Evolutionary conservation across 2,888 invertebrate species (phyloP), one percentile per base, ranked within the genome.

Genomic region (Synanthedon vespiformis): DNA sequence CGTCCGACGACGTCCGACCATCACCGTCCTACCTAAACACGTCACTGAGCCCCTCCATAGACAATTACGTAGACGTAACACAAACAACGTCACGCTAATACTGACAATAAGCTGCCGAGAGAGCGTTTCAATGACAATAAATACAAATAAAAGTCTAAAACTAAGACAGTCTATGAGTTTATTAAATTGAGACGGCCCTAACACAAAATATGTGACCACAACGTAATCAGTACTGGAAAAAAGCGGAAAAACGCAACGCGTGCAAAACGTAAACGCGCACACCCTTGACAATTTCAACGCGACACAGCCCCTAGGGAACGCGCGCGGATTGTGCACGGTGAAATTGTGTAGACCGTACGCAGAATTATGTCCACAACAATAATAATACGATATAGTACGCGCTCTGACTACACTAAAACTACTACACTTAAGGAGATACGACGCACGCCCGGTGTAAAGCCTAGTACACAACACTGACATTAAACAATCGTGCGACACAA

Each of bases 181-280:
- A 70, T 61, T 67, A 70, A 63, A 64, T 68, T 66, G 70, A 67
- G 68, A 66, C 63, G 55, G 51, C 52, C 61, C 55, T 53, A 55
- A 50, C 56, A 57, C 55, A 51, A 53, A 57, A n/a, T n/a, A n/a
- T 52, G 56, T 58, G 53, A 57, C 52, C 40, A 27, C 49, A 63
- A 73, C 68, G 62, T 65, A 76, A 80, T 80, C 81, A 81, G 81
- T 80, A 81, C 78, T 58, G 68, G 70, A 75, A 64, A 70, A 67
- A 78, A 79, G 80, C 77, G 79, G 80, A 61, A 67, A 57, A 67
- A 67, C 61, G 64, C 64, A 34, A 34, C 63, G 63, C 62, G 59
- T 59, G 55, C 44, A 44, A 44, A n/a, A 12, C 44, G 14, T 13
- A 44, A 13, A 4, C 3, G n/a, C 14, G 44, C 13, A 44, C 44